Conservation (phyloP, 2,113 vertebrate species). For the Echinops telfairi region DNA sequence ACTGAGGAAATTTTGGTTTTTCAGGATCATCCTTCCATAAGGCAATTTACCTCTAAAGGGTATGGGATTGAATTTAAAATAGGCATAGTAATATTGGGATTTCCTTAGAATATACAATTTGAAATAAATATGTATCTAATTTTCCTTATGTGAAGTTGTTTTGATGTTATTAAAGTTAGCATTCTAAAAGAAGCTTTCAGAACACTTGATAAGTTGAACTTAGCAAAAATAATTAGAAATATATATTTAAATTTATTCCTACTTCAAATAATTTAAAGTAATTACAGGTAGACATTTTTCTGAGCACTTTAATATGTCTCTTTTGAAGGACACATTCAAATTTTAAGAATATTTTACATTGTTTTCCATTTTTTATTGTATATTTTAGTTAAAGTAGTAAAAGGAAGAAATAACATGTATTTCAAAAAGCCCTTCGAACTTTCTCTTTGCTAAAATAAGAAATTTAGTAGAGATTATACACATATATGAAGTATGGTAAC, state of each 20-base stretch:
- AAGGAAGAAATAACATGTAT: not conserved
- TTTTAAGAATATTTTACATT: conserved; percentile 30
- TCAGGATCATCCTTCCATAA: not conserved
- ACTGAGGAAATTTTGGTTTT: not conserved
- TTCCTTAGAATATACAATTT: not conserved
- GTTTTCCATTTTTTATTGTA: not conserved
- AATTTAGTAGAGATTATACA: not conserved
- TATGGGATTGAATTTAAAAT: not conserved
- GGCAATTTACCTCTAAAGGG: not conserved
- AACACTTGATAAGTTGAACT: not conserved
- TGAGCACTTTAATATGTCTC: not conserved
- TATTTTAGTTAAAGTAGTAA: conserved; percentile 27
- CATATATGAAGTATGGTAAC: not conserved
- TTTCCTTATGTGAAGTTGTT: not conserved
- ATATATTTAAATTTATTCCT: not conserved
- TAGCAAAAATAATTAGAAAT: conserved; percentile 28
- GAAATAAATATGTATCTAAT: not conserved
- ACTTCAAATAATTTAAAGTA: not conserved
- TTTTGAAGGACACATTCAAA: not conserved
- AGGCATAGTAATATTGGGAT: no score
- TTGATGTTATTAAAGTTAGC: not conserved
- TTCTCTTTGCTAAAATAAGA: not conserved
- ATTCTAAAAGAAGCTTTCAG: not conserved
- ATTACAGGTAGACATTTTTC: not conserved
- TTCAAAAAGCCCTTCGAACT: not conserved